These are phyloP conservation scores for Adineta ricciae DNA, from an alignment of 2,888 invertebrate species.

Conservation along the genomic window DNA sequence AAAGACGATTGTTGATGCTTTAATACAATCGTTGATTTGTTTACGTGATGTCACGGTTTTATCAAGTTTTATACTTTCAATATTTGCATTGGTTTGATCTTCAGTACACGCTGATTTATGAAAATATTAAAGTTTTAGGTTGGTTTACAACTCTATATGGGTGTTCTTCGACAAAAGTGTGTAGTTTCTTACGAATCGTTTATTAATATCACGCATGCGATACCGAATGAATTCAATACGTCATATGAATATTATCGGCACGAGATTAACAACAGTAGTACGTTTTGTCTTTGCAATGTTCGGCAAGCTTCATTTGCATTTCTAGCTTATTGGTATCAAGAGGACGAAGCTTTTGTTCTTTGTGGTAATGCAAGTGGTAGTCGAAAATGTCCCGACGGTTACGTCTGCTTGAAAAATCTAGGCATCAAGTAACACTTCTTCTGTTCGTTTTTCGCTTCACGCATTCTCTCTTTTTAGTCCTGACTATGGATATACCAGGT, in stretches of 20 bases:
- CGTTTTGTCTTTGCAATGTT: not conserved
- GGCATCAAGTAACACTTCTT: conserved; percentile 63
- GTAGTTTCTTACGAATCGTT: not conserved
- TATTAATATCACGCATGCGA: not conserved
- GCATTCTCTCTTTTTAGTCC: conserved; percentile 52
- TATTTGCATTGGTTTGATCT: conserved; percentile 67
- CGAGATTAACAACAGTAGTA: not conserved
- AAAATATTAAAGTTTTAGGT: conserved; percentile 50
- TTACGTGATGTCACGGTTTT: conserved; percentile 97
- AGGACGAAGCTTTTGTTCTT: conserved; percentile 17
- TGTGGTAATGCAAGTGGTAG: conserved; percentile 16
- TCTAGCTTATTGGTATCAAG: conserved; percentile 28
- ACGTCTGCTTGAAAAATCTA: conserved; percentile 77
- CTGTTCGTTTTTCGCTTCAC: not conserved
- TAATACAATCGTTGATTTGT: conserved; percentile 97
- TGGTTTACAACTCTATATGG: conserved; percentile 41
- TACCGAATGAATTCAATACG: not conserved
- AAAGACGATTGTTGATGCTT: conserved; percentile 98
- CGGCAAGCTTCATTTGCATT: too few relatives aligned
- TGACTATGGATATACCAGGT: conserved; percentile 10
- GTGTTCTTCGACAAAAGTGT: conserved; percentile 30
- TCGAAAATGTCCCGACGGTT: conserved; percentile 66
- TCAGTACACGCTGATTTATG: not conserved
- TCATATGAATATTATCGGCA: not conserved
- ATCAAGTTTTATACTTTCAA: conserved; percentile 94